Base-by-base conservation (phyloP, 1,140 invertebrate species). In the Drosophila equinoxialis region DNA sequence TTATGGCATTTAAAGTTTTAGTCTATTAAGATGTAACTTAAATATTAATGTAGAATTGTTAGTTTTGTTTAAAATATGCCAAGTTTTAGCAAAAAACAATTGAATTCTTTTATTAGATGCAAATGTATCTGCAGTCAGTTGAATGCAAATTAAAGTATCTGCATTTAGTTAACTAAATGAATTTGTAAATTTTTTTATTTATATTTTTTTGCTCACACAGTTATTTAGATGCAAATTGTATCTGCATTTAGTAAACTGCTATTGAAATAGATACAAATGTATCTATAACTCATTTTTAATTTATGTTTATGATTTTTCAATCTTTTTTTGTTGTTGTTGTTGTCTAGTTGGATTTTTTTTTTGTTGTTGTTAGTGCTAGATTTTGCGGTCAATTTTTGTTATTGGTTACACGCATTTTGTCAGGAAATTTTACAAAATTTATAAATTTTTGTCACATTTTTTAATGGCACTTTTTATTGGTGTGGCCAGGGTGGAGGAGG, bases 391-490 rank as follows among this genome's bases (percentile, higher is more conserved):
- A 51, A 23, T 51, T 51, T 30, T 51, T 51, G 45, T 51, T 51
- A 23, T 51, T 51, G 45, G 45, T 51, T 23, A 51, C 45, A 51
- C 45, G 20, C 45, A 51, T 23, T 51, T 51, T 51, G 45, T 51
- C 45, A 51, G 17, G 20, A 51, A 51, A 51, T 51, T 51, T 51
- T 51, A 51, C 45, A 51, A 51, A 51, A 51, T 51, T 51, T 51
- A 51, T 51, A 51, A 20, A 51, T 59, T 59, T 59, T 33, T 59
- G 57, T 59, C 57, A 59, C 26, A 59, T 90, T 84, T 75, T 90
- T 84, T 75, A 72, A 89, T 90, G 81, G 89, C 81, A 89, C 74
- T 85, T 85, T 55, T 76, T 6, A 30, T 30, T 30, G 30, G 30
- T 30, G 30, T 30, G 6, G 45, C 7, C 2, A 6, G 0, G 26